Evolutionary conservation across 2,888 invertebrate genomes (phyloP), one percentile per base, ranked within the genome.

Genomic region (Cotesia congregata): DNA sequence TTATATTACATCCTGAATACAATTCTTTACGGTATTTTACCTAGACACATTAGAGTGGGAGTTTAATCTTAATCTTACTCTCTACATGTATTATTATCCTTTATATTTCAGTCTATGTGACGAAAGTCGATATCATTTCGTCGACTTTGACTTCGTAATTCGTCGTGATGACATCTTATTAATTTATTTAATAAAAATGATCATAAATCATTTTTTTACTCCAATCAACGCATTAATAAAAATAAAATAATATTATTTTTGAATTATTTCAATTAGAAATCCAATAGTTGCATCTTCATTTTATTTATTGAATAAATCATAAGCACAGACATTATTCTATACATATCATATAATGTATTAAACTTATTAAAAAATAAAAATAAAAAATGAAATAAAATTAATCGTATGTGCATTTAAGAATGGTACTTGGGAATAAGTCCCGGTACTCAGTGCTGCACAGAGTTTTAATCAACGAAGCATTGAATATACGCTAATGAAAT

Each of bases 1-100:
- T 50, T 12, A 83, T 79, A 79, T 65, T 65, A 83, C 80, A 79
- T 82, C 81, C 81, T 80, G 83, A 83, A 83, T 82, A 80, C 80
- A 77, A 79, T 79, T 76, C 78, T 79, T 78, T 75, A 79, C 79
- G 77, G 79, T 78, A 77, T 78, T 30, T 30, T 30, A 30, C 77
- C 73, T 79, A 77, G 75, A 75, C 67, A 77, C 77, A 64, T 74
- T 70, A 74, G 70, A 67, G 77, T 71, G 72, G 50, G 70, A 67
- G 67, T 74, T 67, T 69, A 59, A 74, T 74, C 59, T 68, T 50
- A 20, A 30, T 64, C 41, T 67, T 40, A 69, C 39, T 69, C 41
- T 39, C 62, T 70, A n/a, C 64, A 64, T 61, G 17, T 69, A 67
- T 73, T 65, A 62, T 50, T 74, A 59, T 74, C 60, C 17, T 40